Base-by-base conservation (phyloP, 2,113 vertebrate species). In the Rafetus swinhoei region DNA sequence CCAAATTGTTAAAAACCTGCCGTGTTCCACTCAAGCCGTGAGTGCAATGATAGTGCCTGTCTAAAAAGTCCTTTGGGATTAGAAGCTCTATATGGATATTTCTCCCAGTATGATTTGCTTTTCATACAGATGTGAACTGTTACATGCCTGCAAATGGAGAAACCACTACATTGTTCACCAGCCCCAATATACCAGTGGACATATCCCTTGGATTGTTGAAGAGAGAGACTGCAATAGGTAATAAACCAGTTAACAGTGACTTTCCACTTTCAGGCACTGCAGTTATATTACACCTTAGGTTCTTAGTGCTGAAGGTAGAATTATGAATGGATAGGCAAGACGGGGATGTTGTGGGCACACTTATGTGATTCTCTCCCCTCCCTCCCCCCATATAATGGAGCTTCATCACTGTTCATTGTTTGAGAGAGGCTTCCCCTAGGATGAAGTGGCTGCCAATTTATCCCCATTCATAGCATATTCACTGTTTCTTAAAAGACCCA, bases 101-200 rank as follows among this genome's bases (percentile, higher is more conserved):
- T 18, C 14, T 2, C 84, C 45, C 82, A 65, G 88, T 14, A 0
- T 0, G 0, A 7, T 16, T 1, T 22, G 1, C n/a, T 72, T 25
- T 1, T 4, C 0, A 24, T 84, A 24, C 96, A 99, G 99, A 98
- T 15, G 98, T 99, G 77, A 99, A 60, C 95, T 99, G 99, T 93
- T 99, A 98, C 97, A 99, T 99, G 99, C 99, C 99, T 0, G 99
- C 99, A 7, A 99, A 99, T 0, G 99, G 99, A 1, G 99, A 99
- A 97, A 99, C 99, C 0, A 97, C 95, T 0, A 98, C 98, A 0
- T 95, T 99, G 81, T 96, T 98, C 7, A 99, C 99, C 1, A 99
- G 99, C 90, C 99, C 99, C 92, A 98, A 98, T 94, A 99, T 99
- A 32, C 99, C 99, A 0, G 99, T 99, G 93, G 99, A 99, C 89